A percentile compares a stretch with the other conserved stretches of the same genome.
These are phyloP conservation scores for Coendou prehensilis DNA, from an alignment of 2,797 vertebrate genomes.

Conservation along the genomic window DNA sequence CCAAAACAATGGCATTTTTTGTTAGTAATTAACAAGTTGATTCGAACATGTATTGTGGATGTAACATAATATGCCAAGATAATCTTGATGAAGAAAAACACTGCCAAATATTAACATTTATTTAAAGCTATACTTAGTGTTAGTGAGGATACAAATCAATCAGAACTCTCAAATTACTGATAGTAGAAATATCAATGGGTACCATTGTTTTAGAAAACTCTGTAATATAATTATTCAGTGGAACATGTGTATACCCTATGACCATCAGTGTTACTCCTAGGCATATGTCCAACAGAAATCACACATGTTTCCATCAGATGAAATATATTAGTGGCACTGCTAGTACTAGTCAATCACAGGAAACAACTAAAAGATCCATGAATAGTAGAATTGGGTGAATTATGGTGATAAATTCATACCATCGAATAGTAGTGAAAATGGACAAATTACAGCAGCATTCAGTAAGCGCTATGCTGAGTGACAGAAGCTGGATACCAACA, in stretches of 20 bases:
- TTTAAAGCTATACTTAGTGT: background rate
- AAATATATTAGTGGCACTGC: background rate
- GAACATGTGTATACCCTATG: background rate
- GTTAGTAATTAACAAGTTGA: background rate
- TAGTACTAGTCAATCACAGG: background rate
- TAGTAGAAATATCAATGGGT: background rate
- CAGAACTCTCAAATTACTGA: background rate
- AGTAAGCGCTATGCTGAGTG: background rate
- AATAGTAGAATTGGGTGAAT: background rate
- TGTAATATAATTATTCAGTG: background rate
- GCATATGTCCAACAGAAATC: background rate
- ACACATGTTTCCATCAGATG: background rate
- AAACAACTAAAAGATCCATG: background rate
- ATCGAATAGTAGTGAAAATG: background rate
- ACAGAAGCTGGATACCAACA: background rate
- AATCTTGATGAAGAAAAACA: background rate
- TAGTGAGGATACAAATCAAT: background rate
- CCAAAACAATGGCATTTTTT: background rate
- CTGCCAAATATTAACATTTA: background rate
- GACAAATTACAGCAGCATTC: background rate
- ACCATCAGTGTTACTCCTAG: background rate
- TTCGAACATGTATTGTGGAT: background rate
- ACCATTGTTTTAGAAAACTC: background rate
- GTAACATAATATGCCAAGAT: background rate
- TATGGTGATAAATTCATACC: background rate